A percentile compares a stretch with the other conserved stretches of the same genome.
phyloP scores from a whole-genome alignment of 2,797 vertebrate species.

The Psittacula derbiana region DNA sequence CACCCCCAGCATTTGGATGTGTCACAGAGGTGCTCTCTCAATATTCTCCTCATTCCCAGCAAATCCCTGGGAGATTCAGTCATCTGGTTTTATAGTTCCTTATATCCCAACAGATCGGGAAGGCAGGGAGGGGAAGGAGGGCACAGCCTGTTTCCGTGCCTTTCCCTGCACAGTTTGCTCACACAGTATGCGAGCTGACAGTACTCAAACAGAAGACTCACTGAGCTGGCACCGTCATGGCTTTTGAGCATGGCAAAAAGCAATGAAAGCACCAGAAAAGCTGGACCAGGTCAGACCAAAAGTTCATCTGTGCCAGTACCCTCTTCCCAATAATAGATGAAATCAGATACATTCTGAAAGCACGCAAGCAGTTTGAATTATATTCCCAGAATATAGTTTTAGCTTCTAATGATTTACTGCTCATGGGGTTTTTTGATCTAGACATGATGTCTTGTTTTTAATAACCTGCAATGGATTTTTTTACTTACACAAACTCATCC shows the following conservation, averaged over 20 bases:
- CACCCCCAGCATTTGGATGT: too few relatives aligned
- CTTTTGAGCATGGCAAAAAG: rapidly evolving
- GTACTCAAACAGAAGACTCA: neutral
- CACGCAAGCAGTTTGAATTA: neutral
- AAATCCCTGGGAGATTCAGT: neutral
- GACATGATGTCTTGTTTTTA: slow-evolving; percentile 11
- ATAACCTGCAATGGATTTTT: neutral
- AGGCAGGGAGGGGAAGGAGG: neutral
- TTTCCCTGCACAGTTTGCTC: neutral
- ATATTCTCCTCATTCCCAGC: rapidly evolving
- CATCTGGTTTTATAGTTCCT: neutral
- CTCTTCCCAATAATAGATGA: neutral
- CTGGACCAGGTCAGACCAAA: neutral
- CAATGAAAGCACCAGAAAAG: neutral
- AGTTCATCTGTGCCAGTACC: neutral
- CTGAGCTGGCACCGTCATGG: neutral
- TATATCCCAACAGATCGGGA: neutral
- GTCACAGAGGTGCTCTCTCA: neutral
- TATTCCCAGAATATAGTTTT: neutral
- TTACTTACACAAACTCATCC: neutral
- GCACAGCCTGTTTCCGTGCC: neutral
- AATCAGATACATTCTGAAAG: neutral
- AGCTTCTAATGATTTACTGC: neutral
- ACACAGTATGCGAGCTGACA: neutral
- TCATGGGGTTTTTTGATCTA: neutral